Percentiles rank a stretch among this genome's conserved stretches.
Evolutionary conservation across 2,797 vertebrate genomes (phyloP).

Genomic region (Diplodus sargus): DNA sequence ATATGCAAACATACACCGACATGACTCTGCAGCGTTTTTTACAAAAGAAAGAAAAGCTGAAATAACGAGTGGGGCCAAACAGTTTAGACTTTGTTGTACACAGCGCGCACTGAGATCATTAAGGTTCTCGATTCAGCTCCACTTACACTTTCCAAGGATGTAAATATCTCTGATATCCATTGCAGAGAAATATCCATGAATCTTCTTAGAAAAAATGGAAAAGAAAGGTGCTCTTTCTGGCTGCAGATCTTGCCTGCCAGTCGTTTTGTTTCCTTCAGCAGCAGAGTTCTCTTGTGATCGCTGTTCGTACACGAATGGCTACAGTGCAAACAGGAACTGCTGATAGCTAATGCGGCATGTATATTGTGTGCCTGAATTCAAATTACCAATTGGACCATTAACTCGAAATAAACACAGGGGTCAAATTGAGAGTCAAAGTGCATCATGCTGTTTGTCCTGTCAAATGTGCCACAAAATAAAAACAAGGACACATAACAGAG

Average conservation of each 20-base stretch:
- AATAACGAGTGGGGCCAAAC: too few relatives aligned
- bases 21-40: too few relatives aligned
- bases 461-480: constrained; percentile 4
- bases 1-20: too few relatives aligned
- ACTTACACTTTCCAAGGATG: background rate
- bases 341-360: background rate
- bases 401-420: background rate
- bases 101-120: too few relatives aligned
- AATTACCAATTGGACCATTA: background rate
- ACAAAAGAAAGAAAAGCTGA: too few relatives aligned
- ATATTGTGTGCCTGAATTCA: background rate
- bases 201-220: background rate
- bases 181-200: background rate
- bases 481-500: constrained; percentile 26
- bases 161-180: background rate
- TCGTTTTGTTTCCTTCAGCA: background rate
- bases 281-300: background rate
- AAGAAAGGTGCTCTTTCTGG: background rate
- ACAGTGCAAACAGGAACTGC: background rate
- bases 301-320: background rate
- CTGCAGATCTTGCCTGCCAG: background rate
- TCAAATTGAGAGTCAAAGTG: background rate
- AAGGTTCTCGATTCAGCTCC: background rate
- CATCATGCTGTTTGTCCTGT: background rate
- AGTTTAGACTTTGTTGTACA: too few relatives aligned